A percentile compares a stretch with the other conserved stretches of the same genome.
Evolutionary conservation across 1,140 invertebrate species (phyloP).

Genomic region (Belonocnema kinseyi): DNA sequence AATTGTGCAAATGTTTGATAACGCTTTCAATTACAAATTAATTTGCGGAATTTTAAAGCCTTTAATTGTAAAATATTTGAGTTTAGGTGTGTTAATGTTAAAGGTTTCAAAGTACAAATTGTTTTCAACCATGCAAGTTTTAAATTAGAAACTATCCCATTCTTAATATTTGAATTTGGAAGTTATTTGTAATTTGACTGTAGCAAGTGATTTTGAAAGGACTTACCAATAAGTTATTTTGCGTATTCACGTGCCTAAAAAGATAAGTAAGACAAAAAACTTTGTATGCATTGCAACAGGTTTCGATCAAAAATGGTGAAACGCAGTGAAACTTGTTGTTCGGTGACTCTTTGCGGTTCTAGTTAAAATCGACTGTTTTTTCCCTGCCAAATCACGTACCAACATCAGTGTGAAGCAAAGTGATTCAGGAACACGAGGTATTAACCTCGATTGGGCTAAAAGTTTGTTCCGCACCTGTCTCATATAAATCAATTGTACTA

Average conservation of each 20-base stretch:
- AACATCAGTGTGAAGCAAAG: background rate
- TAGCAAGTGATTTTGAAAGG: too few relatives aligned
- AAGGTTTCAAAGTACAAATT: too few relatives aligned
- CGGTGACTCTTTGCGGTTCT: conserved; percentile 34
- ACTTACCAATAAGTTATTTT: background rate
- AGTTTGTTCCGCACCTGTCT: conserved; percentile 43
- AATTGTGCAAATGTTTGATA: too few relatives aligned
- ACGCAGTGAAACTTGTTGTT: conserved; percentile 48
- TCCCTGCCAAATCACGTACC: background rate
- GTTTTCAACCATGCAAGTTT: too few relatives aligned
- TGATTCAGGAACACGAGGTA: conserved; percentile 5
- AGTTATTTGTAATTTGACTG: too few relatives aligned
- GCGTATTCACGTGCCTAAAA: conserved; percentile 2
- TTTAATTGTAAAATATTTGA: too few relatives aligned
- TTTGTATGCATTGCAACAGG: background rate
- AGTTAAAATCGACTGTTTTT: background rate
- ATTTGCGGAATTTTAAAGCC: too few relatives aligned
- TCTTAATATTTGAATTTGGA: too few relatives aligned
- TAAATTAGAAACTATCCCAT: too few relatives aligned
- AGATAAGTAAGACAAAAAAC: conserved; percentile 1
- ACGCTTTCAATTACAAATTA: too few relatives aligned
- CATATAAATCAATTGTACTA: conserved; percentile 50
- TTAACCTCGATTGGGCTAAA: conserved; percentile 25
- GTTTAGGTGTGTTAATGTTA: too few relatives aligned
- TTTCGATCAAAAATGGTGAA: conserved; percentile 46